Evolutionary conservation across 2,113 vertebrate genomes (phyloP), one percentile per base, ranked within the genome.

Genomic region (Aspidoscelis tigris): DNA sequence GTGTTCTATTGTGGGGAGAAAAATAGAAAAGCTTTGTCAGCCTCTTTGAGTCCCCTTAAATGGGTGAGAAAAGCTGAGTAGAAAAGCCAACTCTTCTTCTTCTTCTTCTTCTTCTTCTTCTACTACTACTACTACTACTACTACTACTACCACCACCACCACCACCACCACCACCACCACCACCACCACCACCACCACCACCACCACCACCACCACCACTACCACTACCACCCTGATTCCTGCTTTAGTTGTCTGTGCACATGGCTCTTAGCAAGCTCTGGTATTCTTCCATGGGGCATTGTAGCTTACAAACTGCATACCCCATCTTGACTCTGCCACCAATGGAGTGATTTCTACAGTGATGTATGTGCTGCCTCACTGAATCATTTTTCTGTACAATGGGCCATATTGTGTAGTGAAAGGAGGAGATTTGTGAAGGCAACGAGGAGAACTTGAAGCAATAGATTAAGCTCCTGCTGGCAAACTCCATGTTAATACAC

Each of bases 361-460:
- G 76, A 79, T 79, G 55, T 50, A 65, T 84, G 12, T 65, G 76
- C 76, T 65, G n/a, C 69, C 58, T 44, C 7, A 7, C 76, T 73
- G 76, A 78, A 84, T 65, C 21, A 53, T 84, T 84, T 79, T 79
- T 78, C 68, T 73, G 53, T 73, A 84, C 69, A 79, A 79, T 73
- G 26, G 76, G 47, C 76, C 43, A 39, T 73, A 79, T 72, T 79
- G 43, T 84, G 66, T 65, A 47, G 21, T 9, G 21, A 74, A 41
- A 44, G 55, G 20, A 69, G 39, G 26, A 72, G 76, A 84, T 84
- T 84, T 84, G 76, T 65, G 77, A 79, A 79, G 69, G 83, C 76
- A 84, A 79, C 83, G 41, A 84, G 53, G 41, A 84, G 58, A 58
- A 84, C 76, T 84, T 73, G 83, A 84, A 84, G 83, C 69, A 84